Evolutionary conservation across 2,797 vertebrate genomes (phyloP).

Genomic region (Syngnathus rostellatus): DNA sequence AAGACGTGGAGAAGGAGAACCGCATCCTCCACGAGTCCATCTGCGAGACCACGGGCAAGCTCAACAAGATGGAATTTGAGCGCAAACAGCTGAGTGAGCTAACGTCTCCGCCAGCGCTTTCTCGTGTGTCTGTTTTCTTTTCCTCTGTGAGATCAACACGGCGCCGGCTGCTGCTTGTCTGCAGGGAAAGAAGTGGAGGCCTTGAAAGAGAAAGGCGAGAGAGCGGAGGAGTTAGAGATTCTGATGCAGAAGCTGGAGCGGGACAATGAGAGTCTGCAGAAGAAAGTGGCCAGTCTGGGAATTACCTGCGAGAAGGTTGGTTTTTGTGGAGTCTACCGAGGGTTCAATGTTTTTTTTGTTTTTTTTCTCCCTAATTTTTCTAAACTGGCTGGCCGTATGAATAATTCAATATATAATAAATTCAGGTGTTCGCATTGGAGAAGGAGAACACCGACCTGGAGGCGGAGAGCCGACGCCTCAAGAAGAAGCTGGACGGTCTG

Average conservation of each 20-base stretch:
- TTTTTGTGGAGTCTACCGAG: constrained; percentile 3
- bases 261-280: constrained; percentile 89
- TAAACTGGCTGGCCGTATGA: too few relatives aligned
- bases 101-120: neutral
- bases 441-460: constrained; percentile 89
- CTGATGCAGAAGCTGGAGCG: constrained; percentile 81
- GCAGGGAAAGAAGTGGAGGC: constrained; percentile 82
- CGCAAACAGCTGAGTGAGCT: constrained; percentile 80
- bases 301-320: constrained; percentile 91
- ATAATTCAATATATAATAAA: too few relatives aligned
- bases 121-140: neutral
- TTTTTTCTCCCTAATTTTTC: too few relatives aligned
- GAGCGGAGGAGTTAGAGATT: constrained; percentile 84
- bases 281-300: constrained; percentile 83
- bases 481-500: constrained; percentile 83
- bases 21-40: constrained; percentile 92
- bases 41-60: constrained; percentile 86
- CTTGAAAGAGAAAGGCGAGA: constrained; percentile 87
- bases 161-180: neutral
- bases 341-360: too few relatives aligned
- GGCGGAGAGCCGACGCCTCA: constrained; percentile 81
- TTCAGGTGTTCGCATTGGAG: constrained; percentile 71
- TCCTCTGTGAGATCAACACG: neutral
- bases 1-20: constrained; percentile 96
- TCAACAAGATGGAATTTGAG: constrained; percentile 92